phyloP scores from a whole-genome alignment of 2,113 vertebrate genomes.

The Pedetes capensis region DNA sequence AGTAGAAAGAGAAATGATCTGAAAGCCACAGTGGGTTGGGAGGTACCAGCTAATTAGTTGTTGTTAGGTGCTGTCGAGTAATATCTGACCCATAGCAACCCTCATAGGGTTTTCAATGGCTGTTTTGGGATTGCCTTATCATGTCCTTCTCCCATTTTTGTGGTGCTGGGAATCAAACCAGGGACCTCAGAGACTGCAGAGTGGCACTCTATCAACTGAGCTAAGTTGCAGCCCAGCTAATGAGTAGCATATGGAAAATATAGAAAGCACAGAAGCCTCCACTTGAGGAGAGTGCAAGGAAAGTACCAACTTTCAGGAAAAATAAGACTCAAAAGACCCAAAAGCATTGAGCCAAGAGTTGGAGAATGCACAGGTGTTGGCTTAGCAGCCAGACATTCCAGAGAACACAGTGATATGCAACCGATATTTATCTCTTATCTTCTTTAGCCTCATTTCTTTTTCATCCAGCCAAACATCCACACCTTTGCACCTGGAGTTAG shows the following conservation, averaged over 20 bases:
- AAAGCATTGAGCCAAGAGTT: not conserved
- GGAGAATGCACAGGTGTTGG: not conserved
- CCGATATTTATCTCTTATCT: constrained; percentile 15
- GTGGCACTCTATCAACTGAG: no score
- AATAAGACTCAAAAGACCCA: not conserved
- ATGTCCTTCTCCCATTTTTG: no score
- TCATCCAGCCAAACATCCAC: constrained; percentile 37
- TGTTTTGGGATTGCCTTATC: no score
- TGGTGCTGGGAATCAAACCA: no score
- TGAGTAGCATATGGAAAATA: not conserved
- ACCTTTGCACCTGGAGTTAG: constrained; percentile 46
- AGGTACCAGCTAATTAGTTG: no score
- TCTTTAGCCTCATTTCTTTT: constrained; percentile 47
- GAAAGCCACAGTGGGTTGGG: not conserved
- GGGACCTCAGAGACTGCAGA: no score
- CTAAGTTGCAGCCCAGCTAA: no score
- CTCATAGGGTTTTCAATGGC: no score
- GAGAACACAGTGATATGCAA: not conserved
- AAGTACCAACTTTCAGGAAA: not conserved
- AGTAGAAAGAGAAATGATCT: not conserved
- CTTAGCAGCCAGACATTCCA: not conserved
- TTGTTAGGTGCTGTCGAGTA: no score
- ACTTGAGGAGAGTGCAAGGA: no score
- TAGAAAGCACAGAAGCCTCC: not conserved
- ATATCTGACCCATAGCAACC: no score